Percentiles rank a stretch among this genome's conserved stretches.
phyloP scores from a whole-genome alignment of 2,797 vertebrate species.

The Myiotriccus ornatus region DNA sequence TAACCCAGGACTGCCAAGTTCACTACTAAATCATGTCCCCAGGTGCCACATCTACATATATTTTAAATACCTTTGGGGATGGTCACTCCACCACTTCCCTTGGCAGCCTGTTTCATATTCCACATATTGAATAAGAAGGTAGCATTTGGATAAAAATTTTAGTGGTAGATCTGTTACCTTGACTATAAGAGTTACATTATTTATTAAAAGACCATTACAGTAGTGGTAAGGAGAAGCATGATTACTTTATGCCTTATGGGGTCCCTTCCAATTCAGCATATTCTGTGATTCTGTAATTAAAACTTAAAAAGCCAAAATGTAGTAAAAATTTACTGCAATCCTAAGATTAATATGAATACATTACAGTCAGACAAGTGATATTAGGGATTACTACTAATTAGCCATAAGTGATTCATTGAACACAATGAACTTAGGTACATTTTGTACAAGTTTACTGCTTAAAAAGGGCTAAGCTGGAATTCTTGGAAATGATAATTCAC shows the following conservation, averaged over 20 bases:
- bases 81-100: background rate
- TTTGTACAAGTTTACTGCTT: background rate
- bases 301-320: background rate
- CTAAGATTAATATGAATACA: background rate
- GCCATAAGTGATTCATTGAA: background rate
- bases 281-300: background rate
- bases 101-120: background rate
- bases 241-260: background rate
- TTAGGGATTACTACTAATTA: background rate
- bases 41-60: accelerated
- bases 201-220: background rate
- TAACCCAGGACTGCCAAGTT: background rate
- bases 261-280: background rate
- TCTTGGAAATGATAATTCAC: background rate
- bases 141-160: background rate
- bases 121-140: background rate
- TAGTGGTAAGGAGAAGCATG: background rate
- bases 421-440: background rate
- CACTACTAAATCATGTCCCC: background rate
- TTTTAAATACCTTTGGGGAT: background rate
- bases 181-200: background rate
- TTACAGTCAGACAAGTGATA: background rate
- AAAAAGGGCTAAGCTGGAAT: background rate
- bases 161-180: background rate
- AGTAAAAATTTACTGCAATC: background rate